Evolutionary conservation across 2,888 invertebrate species (phyloP), one percentile per base, ranked within the genome.

Genomic region (Caenorhabditis japonica): DNA sequence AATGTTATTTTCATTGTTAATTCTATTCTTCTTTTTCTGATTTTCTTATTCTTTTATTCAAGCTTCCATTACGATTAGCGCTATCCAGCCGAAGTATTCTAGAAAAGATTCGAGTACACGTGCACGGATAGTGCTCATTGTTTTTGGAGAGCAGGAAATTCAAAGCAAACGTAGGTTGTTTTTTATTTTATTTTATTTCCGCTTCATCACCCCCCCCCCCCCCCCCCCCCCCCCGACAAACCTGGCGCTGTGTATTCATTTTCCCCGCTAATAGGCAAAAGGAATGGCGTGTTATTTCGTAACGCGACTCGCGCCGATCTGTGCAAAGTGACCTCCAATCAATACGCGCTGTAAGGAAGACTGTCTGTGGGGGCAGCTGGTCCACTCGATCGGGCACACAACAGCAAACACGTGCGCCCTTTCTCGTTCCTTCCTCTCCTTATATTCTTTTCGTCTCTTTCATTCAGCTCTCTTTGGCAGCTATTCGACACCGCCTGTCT

Each of bases 51-150:
- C 30, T 30, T 10, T 30, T 30, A 30, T 30, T 30, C 25, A 23
- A 17, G 25, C 19, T 30, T 23, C 17, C 15, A 36, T 36, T 43
- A 56, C 64, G 51, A 34, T 56, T 15, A 66, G 56, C 56, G 49
- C 15, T 56, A 58, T 66, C 66, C 55, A 7, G 39, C 36, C 34
- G 34, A 10, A 56, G 64, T 64, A 56, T 44, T 66, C 56, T 41
- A 66, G 12, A 36, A 2, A 4, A n/a, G 7, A 43, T 17, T 38
- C 30, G 66, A 66, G 13, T 64, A 64, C 64, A 64, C 64, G 66
- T 66, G 66, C 66, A 51, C 56, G 51, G 66, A 56, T 51, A 49
- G 34, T 41, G 56, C 56, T 51, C 43, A 66, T 27, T 23, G 66
- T 64, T 49, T 17, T 51, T 23, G 15, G n/a, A 15, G n/a, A 15